Conservation (phyloP, 2,113 vertebrate species). For the Vidua macroura region DNA sequence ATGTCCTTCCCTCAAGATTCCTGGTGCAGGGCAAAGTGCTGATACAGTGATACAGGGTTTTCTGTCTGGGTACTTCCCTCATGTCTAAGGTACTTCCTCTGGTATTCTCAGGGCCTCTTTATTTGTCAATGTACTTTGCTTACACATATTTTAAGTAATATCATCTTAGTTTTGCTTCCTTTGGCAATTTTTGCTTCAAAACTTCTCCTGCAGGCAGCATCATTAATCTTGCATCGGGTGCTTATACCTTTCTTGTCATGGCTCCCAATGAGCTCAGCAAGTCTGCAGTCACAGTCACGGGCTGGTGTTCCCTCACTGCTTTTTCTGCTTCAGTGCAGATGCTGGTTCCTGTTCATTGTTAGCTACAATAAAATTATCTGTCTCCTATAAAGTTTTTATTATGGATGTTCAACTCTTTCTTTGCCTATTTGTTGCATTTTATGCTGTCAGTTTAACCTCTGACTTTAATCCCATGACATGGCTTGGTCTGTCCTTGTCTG, state of each 20-base stretch:
- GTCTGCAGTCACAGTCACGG: not conserved
- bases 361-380: not conserved
- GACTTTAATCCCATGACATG: not conserved
- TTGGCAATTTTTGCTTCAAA: not conserved
- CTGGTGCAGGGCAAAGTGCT: not conserved
- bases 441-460: not conserved
- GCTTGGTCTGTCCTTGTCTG: not conserved
- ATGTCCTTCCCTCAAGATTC: not conserved
- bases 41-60: not conserved
- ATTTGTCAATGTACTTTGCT: not conserved
- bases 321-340: slow-evolving; percentile 22
- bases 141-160: not conserved
- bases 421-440: not conserved
- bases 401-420: not conserved
- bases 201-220: not conserved
- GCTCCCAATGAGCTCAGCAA: slow-evolving; percentile 13
- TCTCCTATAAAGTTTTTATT: not conserved
- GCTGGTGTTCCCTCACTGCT: not conserved
- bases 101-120: not conserved
- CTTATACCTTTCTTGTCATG: not conserved
- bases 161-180: not conserved
- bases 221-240: slow-evolving; percentile 43
- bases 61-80: not conserved
- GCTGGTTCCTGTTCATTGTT: not conserved
- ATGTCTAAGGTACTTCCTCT: not conserved